These are phyloP conservation scores for Nymphalis urticae DNA, from an alignment of 2,888 invertebrate genomes.

Conservation along the genomic window DNA sequence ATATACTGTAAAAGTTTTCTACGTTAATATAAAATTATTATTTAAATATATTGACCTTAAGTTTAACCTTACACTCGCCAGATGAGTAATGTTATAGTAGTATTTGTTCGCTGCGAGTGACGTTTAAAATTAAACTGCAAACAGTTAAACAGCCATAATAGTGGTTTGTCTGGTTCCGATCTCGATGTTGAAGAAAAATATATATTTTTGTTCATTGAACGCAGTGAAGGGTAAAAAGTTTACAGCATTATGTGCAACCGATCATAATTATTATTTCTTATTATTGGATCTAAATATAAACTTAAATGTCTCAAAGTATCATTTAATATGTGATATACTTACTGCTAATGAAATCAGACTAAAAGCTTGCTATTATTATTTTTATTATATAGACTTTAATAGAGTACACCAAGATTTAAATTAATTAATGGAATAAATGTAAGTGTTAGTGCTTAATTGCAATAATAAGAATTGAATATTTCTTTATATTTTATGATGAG, in stretches of 20 bases:
- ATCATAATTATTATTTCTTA: slow-evolving; percentile 16
- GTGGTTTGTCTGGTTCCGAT: slow-evolving; percentile 62
- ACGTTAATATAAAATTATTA: background rate
- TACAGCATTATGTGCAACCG: slow-evolving; percentile 19
- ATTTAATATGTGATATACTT: background rate
- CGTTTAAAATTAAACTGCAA: slow-evolving; percentile 75
- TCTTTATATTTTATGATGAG: too few species aligned
- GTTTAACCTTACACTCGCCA: slow-evolving; percentile 13
- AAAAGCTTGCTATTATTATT: too few species aligned
- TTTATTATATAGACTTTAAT: too few species aligned
- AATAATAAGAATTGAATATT: too few species aligned
- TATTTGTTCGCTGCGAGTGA: slow-evolving; percentile 56
- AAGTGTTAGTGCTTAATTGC: too few species aligned
- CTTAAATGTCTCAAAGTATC: background rate
- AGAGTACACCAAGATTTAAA: too few species aligned
- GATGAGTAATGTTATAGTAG: slow-evolving; percentile 26
- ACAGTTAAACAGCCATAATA: slow-evolving; percentile 74
- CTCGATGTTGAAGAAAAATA: slow-evolving; percentile 50
- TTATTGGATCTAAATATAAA: background rate
- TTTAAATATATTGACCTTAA: too few species aligned
- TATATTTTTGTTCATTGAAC: slow-evolving; percentile 37
- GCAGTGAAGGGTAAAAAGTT: slow-evolving; percentile 23
- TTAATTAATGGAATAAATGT: too few species aligned
- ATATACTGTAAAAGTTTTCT: background rate
- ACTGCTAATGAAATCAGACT: too few species aligned